Base-by-base conservation (phyloP, 2,113 vertebrate species). In the Amphiprion percula region DNA sequence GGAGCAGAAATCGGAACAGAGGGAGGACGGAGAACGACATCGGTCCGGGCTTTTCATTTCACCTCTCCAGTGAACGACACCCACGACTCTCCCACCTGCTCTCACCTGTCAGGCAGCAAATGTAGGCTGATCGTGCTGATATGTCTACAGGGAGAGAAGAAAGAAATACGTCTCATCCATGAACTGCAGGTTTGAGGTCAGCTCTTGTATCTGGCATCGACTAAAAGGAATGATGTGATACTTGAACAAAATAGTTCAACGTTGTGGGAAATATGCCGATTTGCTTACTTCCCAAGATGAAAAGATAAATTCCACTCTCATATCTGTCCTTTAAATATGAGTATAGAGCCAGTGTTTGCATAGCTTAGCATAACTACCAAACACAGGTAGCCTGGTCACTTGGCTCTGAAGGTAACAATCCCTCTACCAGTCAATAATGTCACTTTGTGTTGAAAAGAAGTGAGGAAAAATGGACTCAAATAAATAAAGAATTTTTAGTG, bases 1-100 rank as follows among this genome's bases (percentile, higher is more conserved):
- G 68, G 79, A 71, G 80, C 59, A 84, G 79, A 74, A 87, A 89
- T 80, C 47, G 56, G 84, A 89, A 83, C 81, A 84, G 89, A 77
- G 66, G 66, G 76, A 81, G 83, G 77, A 86, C 9, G 52, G 76
- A 80, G 78, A 68, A 80, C 24, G 77, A 75, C 85, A 83, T 50
- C 44, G 19, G 63, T 55, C 71, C 17, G 12, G 54, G 74, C 76
- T 74, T 75, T 83, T 89, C 61, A 82, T 80, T 72, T 87, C 73
- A 71, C 75, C 86, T 82, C 74, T 71, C 46, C 10, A 67, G 70
- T 55, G 65, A 90, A 87, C 65, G 44, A 85, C 86, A 63, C 90
- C 90, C 90, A 88, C 86, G 26, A 61, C 80, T 73, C 90, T 84
- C 89, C 86, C 84, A 88, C 90, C 80, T 85, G 88, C 89, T 88